Percentiles rank a stretch among this genome's conserved stretches.
Conservation (phyloP, 2,113 vertebrate species). For the Phalacrocorax pelagicus region DNA sequence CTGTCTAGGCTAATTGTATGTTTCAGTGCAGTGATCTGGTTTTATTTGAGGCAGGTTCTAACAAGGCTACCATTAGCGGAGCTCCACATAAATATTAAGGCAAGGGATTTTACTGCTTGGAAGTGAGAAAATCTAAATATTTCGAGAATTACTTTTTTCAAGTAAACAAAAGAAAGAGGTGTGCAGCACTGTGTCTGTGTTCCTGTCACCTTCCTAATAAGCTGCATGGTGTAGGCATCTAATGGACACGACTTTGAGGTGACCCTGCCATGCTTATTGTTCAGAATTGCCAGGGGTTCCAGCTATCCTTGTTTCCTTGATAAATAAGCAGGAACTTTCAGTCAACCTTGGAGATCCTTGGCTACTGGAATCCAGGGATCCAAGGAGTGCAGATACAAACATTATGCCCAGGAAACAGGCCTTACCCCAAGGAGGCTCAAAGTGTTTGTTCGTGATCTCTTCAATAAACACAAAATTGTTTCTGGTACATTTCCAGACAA, state of each 20-base stretch:
- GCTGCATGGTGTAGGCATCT: background rate
- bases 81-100: background rate
- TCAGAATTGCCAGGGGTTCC: background rate
- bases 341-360: background rate
- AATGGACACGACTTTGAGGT: background rate
- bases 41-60: background rate
- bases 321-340: background rate
- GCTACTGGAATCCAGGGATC: background rate
- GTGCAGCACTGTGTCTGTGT: background rate
- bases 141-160: background rate
- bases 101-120: background rate
- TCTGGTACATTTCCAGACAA: background rate
- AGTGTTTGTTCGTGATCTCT: background rate
- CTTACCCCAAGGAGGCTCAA: background rate
- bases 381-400: background rate
- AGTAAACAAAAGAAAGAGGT: background rate
- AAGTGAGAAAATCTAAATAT: background rate
- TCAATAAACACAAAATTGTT: background rate
- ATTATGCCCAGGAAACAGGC: background rate
- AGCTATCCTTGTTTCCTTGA: background rate
- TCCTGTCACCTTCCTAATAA: background rate
- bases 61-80: background rate
- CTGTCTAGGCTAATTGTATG: background rate
- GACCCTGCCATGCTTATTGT: background rate
- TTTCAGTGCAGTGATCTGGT: background rate